Percentiles rank a stretch among this genome's conserved stretches.
Conservation (phyloP, 2,797 vertebrate species). For the Liasis olivaceus region DNA sequence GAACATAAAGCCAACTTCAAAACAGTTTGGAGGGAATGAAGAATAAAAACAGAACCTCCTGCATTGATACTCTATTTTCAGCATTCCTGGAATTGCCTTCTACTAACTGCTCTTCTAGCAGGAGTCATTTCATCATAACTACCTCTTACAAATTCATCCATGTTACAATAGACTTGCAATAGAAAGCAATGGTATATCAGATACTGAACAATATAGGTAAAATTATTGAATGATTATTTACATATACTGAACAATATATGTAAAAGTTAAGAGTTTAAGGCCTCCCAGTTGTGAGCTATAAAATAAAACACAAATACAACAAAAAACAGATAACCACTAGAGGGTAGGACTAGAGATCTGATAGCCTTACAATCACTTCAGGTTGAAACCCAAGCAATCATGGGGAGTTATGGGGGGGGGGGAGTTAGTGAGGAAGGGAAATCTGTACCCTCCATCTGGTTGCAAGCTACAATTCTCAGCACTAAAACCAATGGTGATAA, state of each 20-base stretch:
- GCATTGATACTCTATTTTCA: too few relatives aligned
- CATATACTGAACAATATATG: neutral
- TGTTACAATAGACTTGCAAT: too few relatives aligned
- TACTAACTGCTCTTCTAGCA: too few relatives aligned
- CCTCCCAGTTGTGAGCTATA: neutral
- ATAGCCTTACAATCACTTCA: neutral
- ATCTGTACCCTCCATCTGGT: neutral
- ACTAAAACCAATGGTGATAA: neutral
- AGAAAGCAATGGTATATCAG: too few relatives aligned
- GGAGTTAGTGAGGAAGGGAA: neutral
- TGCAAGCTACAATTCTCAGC: neutral
- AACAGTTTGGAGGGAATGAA: too few relatives aligned
- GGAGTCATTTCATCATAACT: too few relatives aligned
- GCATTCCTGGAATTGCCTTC: too few relatives aligned
- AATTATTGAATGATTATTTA: too few relatives aligned
- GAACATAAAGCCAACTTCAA: too few relatives aligned
- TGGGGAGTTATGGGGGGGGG: neutral
- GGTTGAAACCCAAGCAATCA: neutral
- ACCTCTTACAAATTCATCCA: too few relatives aligned
- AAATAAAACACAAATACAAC: neutral
- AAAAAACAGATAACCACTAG: neutral
- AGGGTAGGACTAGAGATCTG: neutral
- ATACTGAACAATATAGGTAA: too few relatives aligned
- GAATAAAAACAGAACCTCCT: too few relatives aligned
- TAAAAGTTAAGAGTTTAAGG: neutral